Evolutionary conservation across 2,113 vertebrate species (phyloP).

Genomic region (Gymnorhina tibicen): DNA sequence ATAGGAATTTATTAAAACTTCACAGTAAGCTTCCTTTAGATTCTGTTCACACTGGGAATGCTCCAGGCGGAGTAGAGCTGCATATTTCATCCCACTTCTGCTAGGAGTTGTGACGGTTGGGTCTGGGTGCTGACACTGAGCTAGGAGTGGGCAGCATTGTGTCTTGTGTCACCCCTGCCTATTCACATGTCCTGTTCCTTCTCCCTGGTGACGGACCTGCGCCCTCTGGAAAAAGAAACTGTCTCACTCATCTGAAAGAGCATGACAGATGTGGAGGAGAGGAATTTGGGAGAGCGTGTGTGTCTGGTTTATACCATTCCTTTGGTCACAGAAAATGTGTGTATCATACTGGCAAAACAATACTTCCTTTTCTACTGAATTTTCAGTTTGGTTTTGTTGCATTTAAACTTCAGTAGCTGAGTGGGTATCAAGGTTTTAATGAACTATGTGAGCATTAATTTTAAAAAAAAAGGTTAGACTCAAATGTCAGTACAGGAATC

Average conservation of each 20-base stretch:
- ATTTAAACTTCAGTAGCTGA: not conserved
- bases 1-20: slow-evolving; percentile 55
- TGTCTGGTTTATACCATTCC: not conserved
- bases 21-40: slow-evolving; percentile 63
- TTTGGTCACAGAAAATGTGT: not conserved
- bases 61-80: slow-evolving; percentile 26
- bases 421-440: not conserved
- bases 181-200: not conserved
- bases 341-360: not conserved
- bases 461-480: not conserved
- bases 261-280: not conserved
- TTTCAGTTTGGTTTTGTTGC: not conserved
- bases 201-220: not conserved
- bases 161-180: not conserved
- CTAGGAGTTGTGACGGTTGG: not conserved
- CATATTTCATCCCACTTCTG: slow-evolving; percentile 37
- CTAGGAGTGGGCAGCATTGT: not conserved
- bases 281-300: not conserved
- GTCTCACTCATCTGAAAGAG: not conserved
- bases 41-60: slow-evolving; percentile 50
- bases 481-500: not conserved
- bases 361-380: not conserved
- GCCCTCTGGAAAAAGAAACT: not conserved
- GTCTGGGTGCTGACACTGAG: slow-evolving; percentile 10
- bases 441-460: not conserved